phyloP scores from a whole-genome alignment of 1,140 invertebrate species.

The Chymomyza costata region DNA sequence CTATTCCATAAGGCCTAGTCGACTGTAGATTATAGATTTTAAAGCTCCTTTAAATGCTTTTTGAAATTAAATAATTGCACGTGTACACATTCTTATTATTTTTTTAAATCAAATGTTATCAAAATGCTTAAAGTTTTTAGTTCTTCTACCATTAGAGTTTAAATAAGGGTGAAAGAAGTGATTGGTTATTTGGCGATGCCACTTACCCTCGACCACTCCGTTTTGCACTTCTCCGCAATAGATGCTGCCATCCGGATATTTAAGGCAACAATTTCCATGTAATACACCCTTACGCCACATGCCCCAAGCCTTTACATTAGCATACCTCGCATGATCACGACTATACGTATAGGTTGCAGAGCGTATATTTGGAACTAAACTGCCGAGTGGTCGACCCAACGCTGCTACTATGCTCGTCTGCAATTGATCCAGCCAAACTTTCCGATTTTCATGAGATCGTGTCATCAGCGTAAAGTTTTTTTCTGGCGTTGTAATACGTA shows the following conservation, averaged over 20 bases:
- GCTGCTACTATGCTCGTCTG: conserved; percentile 80
- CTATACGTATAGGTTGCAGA: conserved; percentile 84
- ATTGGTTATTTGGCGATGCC: too few species aligned
- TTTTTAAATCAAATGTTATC: too few species aligned
- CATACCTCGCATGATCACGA: conserved; percentile 81
- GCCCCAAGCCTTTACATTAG: conserved; percentile 86
- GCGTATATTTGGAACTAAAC: conserved; percentile 82
- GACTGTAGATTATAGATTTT: too few species aligned
- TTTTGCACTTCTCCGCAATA: conserved; percentile 88
- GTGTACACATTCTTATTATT: too few species aligned
- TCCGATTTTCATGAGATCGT: conserved; percentile 81
- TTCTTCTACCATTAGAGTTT: too few species aligned
- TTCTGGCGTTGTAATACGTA: conserved; percentile 85
- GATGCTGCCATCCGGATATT: conserved; percentile 86
- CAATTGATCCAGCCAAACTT: conserved; percentile 85
- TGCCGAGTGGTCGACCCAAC: conserved; percentile 77
- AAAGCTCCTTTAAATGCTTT: too few species aligned
- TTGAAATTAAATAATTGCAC: too few species aligned
- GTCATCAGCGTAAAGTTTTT: conserved; percentile 83
- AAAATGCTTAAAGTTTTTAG: too few species aligned
- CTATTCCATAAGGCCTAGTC: too few species aligned
- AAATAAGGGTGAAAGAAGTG: too few species aligned
- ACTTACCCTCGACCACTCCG: conserved; percentile 82
- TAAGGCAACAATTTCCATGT: conserved; percentile 87
- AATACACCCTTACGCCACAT: conserved; percentile 88